These are phyloP conservation scores for Tetragnatha montana DNA, from an alignment of 2,888 invertebrate genomes.

Conservation along the genomic window DNA sequence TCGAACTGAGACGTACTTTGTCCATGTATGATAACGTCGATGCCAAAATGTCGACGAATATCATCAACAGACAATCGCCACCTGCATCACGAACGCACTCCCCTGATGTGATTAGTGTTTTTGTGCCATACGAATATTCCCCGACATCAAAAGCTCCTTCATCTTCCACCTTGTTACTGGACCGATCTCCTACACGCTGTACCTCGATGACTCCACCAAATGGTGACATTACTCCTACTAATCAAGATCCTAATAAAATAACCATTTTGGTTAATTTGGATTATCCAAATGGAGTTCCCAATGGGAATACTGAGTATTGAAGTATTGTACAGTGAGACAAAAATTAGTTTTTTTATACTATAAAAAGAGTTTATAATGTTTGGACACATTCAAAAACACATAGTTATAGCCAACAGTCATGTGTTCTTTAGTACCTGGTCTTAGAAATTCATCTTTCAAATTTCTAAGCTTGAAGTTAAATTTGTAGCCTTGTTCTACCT, in stretches of 20 bases:
- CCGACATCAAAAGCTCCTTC: constrained; percentile 64
- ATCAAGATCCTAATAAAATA: constrained; percentile 82
- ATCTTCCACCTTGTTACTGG: constrained; percentile 60
- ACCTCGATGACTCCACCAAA: constrained; percentile 67
- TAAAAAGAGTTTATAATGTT: constrained; percentile 62
- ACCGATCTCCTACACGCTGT: constrained; percentile 64
- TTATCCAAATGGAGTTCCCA: constrained; percentile 55
- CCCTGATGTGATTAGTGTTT: constrained; percentile 86
- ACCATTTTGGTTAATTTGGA: constrained; percentile 81
- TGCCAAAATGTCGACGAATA: constrained; percentile 68
- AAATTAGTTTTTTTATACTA: constrained; percentile 58
- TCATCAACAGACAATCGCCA: constrained; percentile 76
- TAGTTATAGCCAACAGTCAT: constrained; percentile 39
- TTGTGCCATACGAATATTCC: constrained; percentile 82
- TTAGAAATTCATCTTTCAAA: constrained; percentile 52
- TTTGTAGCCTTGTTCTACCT: constrained; percentile 60
- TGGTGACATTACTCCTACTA: constrained; percentile 70
- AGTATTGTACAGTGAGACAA: constrained; percentile 37
- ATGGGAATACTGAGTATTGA: constrained; percentile 53
- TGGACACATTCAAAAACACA: constrained; percentile 56
- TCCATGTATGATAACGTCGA: constrained; percentile 73
- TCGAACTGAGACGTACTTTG: constrained; percentile 71
- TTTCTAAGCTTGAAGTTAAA: constrained; percentile 50
- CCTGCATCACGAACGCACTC: constrained; percentile 86
- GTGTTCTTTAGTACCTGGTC: constrained; percentile 55